These are phyloP conservation scores for Corythornis madagascariensis DNA, from an alignment of 2,113 vertebrate species.

Conservation along the genomic window DNA sequence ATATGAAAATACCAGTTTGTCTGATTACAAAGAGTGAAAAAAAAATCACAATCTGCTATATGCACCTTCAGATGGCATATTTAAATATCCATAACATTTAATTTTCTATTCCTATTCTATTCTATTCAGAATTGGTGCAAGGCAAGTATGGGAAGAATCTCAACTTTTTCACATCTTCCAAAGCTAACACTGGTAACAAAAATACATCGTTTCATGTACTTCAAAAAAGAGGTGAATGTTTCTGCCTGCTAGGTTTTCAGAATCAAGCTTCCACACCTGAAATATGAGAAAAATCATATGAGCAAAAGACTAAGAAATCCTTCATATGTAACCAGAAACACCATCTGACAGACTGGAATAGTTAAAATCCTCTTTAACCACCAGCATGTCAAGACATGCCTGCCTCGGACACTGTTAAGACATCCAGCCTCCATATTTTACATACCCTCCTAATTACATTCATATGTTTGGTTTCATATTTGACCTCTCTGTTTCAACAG, in stretches of 20 bases:
- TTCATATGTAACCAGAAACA: conserved; percentile 61
- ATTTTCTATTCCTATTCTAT: background rate
- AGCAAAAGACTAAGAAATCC: conserved; percentile 17
- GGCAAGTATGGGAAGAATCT: background rate
- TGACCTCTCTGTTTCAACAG: conserved; percentile 46
- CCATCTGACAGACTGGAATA: conserved; percentile 56
- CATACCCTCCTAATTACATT: conserved; percentile 67
- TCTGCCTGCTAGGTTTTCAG: background rate
- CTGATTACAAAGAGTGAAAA: background rate
- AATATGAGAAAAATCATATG: conserved; percentile 38
- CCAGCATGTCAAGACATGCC: conserved; percentile 65
- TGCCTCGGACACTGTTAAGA: conserved; percentile 61
- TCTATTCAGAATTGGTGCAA: background rate
- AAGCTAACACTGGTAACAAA: background rate
- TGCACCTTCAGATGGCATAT: background rate
- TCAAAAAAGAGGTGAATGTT: conserved; percentile 2
- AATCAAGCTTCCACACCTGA: conserved; percentile 34
- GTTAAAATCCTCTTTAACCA: conserved; percentile 61
- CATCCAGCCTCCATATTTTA: conserved; percentile 62
- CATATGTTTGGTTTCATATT: conserved; percentile 62
- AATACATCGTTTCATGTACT: background rate
- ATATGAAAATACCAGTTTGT: background rate
- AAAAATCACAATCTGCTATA: background rate
- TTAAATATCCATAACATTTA: background rate
- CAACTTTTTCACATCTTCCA: conserved; percentile 28